Evolutionary conservation across 2,888 invertebrate species (phyloP).

Genomic region (Plagiodera versicolora): DNA sequence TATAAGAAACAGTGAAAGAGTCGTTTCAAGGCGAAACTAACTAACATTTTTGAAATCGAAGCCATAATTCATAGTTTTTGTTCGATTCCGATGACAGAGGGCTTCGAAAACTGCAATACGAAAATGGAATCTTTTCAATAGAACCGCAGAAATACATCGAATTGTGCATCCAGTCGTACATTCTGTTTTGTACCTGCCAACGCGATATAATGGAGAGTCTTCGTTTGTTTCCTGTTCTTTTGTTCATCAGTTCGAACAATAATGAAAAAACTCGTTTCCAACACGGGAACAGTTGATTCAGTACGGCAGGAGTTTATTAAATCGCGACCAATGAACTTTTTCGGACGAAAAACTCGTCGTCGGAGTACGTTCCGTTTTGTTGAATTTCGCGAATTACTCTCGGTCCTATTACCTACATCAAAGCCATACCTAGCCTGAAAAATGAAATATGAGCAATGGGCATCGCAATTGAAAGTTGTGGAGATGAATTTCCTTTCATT

Average conservation of each 20-base stretch:
- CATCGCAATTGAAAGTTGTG: no score
- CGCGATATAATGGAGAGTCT: slow-evolving; percentile 17
- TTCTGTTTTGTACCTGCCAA: slow-evolving; percentile 12
- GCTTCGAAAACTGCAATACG: not conserved
- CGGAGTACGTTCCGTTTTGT: no score
- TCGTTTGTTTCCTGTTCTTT: slow-evolving; percentile 14
- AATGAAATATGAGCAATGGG: no score
- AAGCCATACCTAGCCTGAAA: no score
- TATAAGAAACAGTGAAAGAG: no score
- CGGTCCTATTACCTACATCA: no score
- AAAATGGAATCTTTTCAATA: not conserved
- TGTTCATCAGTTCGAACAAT: not conserved
- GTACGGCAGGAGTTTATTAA: not conserved
- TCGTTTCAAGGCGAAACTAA: not conserved
- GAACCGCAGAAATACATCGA: not conserved
- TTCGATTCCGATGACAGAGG: not conserved
- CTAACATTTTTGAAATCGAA: not conserved
- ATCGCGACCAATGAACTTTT: not conserved
- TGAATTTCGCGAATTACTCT: no score
- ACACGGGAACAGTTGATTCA: not conserved
- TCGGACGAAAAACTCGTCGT: no score
- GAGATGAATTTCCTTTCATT: no score
- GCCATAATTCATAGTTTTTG: not conserved
- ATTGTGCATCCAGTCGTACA: slow-evolving; percentile 2
- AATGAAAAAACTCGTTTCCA: not conserved